Evolutionary conservation across 2,888 invertebrate genomes (phyloP).

Genomic region (Rhorus exstirpatorius): DNA sequence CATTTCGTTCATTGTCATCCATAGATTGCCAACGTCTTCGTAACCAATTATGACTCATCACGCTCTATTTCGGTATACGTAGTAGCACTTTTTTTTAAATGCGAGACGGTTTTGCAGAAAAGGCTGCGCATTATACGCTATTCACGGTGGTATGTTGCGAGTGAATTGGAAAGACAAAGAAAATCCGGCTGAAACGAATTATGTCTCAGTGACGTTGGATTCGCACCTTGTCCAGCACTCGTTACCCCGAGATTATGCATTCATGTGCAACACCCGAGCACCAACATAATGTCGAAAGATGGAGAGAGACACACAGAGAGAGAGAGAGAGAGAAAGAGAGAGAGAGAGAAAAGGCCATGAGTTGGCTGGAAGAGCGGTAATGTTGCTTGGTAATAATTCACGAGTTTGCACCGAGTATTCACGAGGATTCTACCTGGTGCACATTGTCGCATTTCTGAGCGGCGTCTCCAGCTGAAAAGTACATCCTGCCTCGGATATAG

Average conservation of each 20-base stretch:
- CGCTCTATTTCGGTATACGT: neutral
- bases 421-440: conserved; percentile 5
- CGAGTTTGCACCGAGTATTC: conserved; percentile 47
- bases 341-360: conserved; percentile 59
- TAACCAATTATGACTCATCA: neutral
- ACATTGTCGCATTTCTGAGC: neutral
- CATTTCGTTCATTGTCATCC: too few relatives aligned
- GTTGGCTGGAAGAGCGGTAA: conserved; percentile 45
- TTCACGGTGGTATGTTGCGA: neutral
- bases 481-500: conserved; percentile 39
- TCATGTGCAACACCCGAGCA: conserved; percentile 68
- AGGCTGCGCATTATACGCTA: conserved; percentile 13
- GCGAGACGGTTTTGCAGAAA: neutral
- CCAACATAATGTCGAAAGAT: conserved; percentile 58
- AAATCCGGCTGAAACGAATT: conserved; percentile 72
- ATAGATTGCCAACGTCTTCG: too few relatives aligned
- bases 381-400: conserved; percentile 68
- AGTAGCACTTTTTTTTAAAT: conserved; percentile 8
- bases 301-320: too few relatives aligned
- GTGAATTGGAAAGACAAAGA: conserved; percentile 51
- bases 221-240: conserved; percentile 63
- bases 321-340: too few relatives aligned
- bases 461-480: neutral
- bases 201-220: conserved; percentile 63
- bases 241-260: conserved; percentile 76